Base-by-base conservation (phyloP, 1,140 invertebrate genomes). In the Plutomurus gul region DNA sequence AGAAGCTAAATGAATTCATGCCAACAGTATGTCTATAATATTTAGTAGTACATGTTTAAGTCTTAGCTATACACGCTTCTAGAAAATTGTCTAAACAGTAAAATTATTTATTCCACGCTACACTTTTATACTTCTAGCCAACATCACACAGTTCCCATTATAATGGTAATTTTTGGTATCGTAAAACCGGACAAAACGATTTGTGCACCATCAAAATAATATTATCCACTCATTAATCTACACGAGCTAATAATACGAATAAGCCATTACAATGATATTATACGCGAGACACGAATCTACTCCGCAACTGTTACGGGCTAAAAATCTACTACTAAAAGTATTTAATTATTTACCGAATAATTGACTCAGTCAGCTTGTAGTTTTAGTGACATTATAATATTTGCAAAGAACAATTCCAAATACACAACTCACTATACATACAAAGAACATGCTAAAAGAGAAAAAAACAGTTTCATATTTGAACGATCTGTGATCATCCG, bases 101-200 rank as follows among this genome's bases (percentile, higher is more conserved):
- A 40, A 25, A 27, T 30, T 43, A 16, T 77, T 72, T 72, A 20
- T 27, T 33, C 33, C 11, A 33, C 33, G 25, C 49, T 49, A 75
- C 33, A 72, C 22, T 72, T 72, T 72, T 39, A 72, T 51, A 18
- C n/a, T n/a, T 20, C 36, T 72, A 72, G 16, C 70, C 39, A 40
- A 39, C 70, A 40, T 65, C 56, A 65, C 56, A 65, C 56, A 65
- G 56, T 65, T 36, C 36, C 25, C 36, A n/a, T n/a, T 40, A 33
- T 77, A 56, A 75, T 77, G 76, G 72, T 81, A 70, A 76, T 47
- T 82, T 82, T 82, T 82, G 81, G 81, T 82, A 82, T 82, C 77
- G 72, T 78, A 40, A 65, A 82, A 82, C 81, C 81, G 81, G 77
- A 82, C 81, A 78, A 82, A 82, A 78, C 80, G 65, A 82, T 74